These are phyloP conservation scores for Parus major DNA, from an alignment of 2,113 vertebrate genomes.

Conservation along the genomic window DNA sequence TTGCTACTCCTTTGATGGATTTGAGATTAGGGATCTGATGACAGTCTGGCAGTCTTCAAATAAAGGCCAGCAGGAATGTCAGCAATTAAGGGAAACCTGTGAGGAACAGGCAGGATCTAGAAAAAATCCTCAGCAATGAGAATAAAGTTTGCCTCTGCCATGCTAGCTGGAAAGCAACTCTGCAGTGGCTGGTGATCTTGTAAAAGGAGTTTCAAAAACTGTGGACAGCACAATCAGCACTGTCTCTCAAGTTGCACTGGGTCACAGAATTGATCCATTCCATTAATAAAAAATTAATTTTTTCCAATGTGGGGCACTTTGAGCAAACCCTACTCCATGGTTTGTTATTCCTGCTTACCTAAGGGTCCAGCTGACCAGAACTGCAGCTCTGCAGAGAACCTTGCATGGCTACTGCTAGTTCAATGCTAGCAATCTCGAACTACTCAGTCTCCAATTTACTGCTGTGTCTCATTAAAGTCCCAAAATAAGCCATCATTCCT, in stretches of 20 bases:
- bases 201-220: not conserved
- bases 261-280: not conserved
- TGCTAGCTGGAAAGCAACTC: not conserved
- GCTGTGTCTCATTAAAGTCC: not conserved
- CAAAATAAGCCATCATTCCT: not conserved
- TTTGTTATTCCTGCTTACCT: not conserved
- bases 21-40: not conserved
- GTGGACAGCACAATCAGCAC: fast-evolving
- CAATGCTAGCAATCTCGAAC: not conserved
- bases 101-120: not conserved
- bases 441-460: not conserved
- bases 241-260: not conserved
- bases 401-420: not conserved
- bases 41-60: not conserved
- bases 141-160: not conserved
- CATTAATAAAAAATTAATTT: not conserved
- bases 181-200: not conserved
- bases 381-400: not conserved
- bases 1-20: not conserved
- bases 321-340: not conserved
- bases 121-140: not conserved
- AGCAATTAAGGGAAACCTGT: not conserved
- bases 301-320: not conserved
- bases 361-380: not conserved
- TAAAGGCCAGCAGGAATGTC: not conserved